Evolutionary conservation across 2,113 vertebrate species (phyloP), one percentile per base, ranked within the genome.

Genomic region (Leiothrix lutea): DNA sequence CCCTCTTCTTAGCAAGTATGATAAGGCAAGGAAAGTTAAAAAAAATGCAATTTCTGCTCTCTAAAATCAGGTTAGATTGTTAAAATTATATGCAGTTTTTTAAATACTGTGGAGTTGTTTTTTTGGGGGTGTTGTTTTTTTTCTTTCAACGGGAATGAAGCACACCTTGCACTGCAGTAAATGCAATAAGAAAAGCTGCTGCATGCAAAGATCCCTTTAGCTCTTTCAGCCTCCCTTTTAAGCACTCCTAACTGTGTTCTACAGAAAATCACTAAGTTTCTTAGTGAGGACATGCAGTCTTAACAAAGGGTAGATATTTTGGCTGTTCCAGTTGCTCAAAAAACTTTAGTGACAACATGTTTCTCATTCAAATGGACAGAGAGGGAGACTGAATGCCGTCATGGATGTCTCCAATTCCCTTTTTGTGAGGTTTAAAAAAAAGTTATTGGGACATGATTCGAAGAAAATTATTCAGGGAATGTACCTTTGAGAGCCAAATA

Each of bases 201-300:
- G 9, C 14, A 35, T 20, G 5, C 18, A 13, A 71, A 54, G 2
- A 4, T 70, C 5, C 12, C 31, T 80, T 31, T 36, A 42, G 26
- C 3, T 29, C 9, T 82, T 58, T 66, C 50, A 83, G 3, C 7
- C 28, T 80, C 6, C 2, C 48, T 31, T 86, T 88, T 36, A 57
- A 81, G 31, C 11, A 64, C 2, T 20, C 40, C 7, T 69, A 38
- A n/a, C 3, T 2, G 0, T 15, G 8, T 40, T 80, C 50, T 70
- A 48, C 35, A 78, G 65, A 78, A 66, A 44, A 15, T 2, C 2
- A 3, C 8, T 35, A 36, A 58, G 10, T 15, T 67, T 36, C 35
- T 60, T 10, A 22, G 8, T 48, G 11, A 77, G 35, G n/a, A 38
- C 15, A 44, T 0, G 0, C 2, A 22, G 25, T 14, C 13, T 45